These are phyloP conservation scores for Merodon equestris DNA, from an alignment of 2,888 invertebrate genomes.

Conservation along the genomic window DNA sequence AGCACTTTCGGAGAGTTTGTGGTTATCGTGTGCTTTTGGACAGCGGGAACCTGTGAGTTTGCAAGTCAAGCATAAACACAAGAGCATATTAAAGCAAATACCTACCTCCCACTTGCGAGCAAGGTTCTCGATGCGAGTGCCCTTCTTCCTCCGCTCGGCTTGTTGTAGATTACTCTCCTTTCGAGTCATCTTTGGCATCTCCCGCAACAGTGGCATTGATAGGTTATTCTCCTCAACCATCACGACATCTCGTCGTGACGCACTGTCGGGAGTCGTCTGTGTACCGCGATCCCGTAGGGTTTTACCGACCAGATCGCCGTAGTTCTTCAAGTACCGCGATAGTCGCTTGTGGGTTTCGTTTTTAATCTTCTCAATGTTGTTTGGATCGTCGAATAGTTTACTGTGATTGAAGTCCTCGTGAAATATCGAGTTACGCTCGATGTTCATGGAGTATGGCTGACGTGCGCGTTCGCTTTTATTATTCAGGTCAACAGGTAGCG, in stretches of 20 bases:
- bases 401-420: slow-evolving; percentile 70
- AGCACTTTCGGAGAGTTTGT: slow-evolving; percentile 80
- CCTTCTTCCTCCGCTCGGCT: slow-evolving; percentile 53
- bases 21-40: slow-evolving; percentile 79
- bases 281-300: slow-evolving; percentile 74
- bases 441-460: slow-evolving; percentile 73
- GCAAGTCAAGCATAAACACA: not conserved
- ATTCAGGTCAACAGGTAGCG: slow-evolving; percentile 45
- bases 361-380: slow-evolving; percentile 73
- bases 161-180: slow-evolving; percentile 68
- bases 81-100: not conserved
- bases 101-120: slow-evolving; percentile 81
- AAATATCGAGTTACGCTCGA: slow-evolving; percentile 75
- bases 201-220: slow-evolving; percentile 83
- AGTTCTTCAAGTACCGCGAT: slow-evolving; percentile 76
- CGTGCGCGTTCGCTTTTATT: slow-evolving; percentile 36
- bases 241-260: slow-evolving; percentile 74
- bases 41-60: slow-evolving; percentile 81
- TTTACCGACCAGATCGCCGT: slow-evolving; percentile 75
- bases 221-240: slow-evolving; percentile 78
- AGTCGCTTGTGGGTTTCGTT: slow-evolving; percentile 74
- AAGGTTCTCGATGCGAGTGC: slow-evolving; percentile 74
- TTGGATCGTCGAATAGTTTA: slow-evolving; percentile 70
- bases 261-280: slow-evolving; percentile 74
- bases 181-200: slow-evolving; percentile 79